Evolutionary conservation across 2,797 vertebrate genomes (phyloP), one percentile per base, ranked within the genome.

Genomic region (Darevskia mixta): DNA sequence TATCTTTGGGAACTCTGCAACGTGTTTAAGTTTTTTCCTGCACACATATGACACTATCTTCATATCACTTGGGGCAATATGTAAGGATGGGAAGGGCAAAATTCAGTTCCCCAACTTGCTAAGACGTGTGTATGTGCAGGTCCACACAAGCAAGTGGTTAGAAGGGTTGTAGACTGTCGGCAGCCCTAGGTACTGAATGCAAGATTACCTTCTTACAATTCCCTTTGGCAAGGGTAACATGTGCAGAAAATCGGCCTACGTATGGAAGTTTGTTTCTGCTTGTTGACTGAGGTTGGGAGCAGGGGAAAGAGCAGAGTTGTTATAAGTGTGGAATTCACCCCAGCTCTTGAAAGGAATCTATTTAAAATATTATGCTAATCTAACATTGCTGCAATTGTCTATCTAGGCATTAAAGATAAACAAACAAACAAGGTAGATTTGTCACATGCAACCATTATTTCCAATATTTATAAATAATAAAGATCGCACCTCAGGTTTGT

Each of bases 401-500:
- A 72, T 3, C 20, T 35, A 49, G 25, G 8, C 29, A 13, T 7
- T n/a, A 88, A 86, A 29, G 55, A 79, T 5, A 49, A 71, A 58
- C 13, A 5, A 80, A 71, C 43, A 83, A 5, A 17, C 76, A 3
- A 4, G 29, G 0, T 72, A 38, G 0, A 82, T 75, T 81, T 86
- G 87, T 79, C 83, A 69, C 58, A 89, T n/a, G 88, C 61, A 49
- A 71, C 8, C 1, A 83, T 69, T 0, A 79, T 87, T 83, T 3
- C 15, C 49, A 91, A 61, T 85, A 8, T 3, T 79, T 72, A 90
- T 27, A 55, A 91, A 91, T 10, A 73, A 80, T 27, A 85, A 55
- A 69, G 29, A 87, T 73, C 80, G 93, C 86, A 98, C 99, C 98
- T 99, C 97, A n/a, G 98, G 98, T 69, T 98, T 98, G 82, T 99